Evolutionary conservation across 2,888 invertebrate species (phyloP).

Genomic region (Hipparchia semele): DNA sequence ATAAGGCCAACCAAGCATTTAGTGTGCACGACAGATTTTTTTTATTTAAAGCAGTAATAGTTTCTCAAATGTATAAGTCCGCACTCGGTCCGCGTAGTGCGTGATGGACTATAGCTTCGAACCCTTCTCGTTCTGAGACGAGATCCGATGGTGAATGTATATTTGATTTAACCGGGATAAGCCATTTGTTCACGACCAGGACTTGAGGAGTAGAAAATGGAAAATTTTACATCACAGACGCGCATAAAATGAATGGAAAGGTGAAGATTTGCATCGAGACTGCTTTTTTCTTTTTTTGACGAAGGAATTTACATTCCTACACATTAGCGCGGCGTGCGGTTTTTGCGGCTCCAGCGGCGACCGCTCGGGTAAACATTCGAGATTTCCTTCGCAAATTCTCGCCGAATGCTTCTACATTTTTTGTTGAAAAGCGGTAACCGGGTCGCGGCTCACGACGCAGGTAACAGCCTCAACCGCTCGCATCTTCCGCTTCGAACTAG

Average conservation of each 20-base stretch:
- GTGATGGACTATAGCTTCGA: too few relatives aligned
- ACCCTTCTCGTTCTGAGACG: too few relatives aligned
- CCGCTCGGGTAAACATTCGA: neutral
- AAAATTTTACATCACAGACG: neutral
- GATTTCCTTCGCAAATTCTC: constrained; percentile 12
- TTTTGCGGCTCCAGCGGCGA: neutral
- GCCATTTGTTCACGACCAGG: neutral
- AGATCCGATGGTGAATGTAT: too few relatives aligned
- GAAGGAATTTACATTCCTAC: constrained; percentile 9
- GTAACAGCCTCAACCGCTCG: neutral
- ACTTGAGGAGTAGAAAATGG: neutral
- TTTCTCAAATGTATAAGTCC: too few relatives aligned
- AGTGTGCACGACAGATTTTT: too few relatives aligned
- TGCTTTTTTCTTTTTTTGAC: neutral
- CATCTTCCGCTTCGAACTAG: neutral
- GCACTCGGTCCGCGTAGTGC: too few relatives aligned
- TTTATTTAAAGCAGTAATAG: too few relatives aligned
- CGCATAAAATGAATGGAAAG: neutral
- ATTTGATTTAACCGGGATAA: neutral
- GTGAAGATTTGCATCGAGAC: constrained; percentile 12
- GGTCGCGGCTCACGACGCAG: neutral
- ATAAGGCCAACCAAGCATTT: too few relatives aligned
- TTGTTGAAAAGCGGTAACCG: constrained; percentile 2
- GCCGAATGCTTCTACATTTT: neutral
- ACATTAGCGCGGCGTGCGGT: neutral